phyloP scores from a whole-genome alignment of 1,140 invertebrate species.

The Eumaeus atala region DNA sequence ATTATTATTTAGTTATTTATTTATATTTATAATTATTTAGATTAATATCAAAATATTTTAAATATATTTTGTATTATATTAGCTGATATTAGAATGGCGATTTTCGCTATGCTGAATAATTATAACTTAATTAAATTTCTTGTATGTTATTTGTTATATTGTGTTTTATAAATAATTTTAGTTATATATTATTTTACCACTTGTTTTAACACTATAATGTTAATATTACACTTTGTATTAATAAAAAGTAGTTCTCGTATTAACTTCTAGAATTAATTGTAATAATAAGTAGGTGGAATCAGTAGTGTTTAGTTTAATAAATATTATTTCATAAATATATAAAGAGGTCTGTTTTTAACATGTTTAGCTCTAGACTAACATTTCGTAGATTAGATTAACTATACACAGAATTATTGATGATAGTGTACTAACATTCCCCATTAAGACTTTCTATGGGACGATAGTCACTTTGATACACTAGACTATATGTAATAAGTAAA shows the following conservation, averaged over 20 bases:
- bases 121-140: conserved; percentile 35
- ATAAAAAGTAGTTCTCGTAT: conserved; percentile 52
- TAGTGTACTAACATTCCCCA: conserved; percentile 63
- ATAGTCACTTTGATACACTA: conserved; percentile 1
- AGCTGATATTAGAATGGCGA: conserved; percentile 37
- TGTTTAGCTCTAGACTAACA: conserved; percentile 73
- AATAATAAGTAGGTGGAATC: conserved; percentile 60
- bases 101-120: conserved; percentile 40
- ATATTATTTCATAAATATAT: conserved; percentile 69
- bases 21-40: conserved; percentile 43
- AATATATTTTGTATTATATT: conserved; percentile 39
- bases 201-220: conserved; percentile 41
- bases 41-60: conserved; percentile 31
- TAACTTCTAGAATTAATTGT: conserved; percentile 70
- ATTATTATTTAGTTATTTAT: conserved; percentile 42
- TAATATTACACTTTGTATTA: conserved; percentile 51
- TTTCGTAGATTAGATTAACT: conserved; percentile 71
- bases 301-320: conserved; percentile 68
- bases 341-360: conserved; percentile 72
- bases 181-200: conserved; percentile 14
- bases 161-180: conserved; percentile 28
- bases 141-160: conserved; percentile 52
- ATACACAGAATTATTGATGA: conserved; percentile 43
- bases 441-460: conserved; percentile 22
- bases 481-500: conserved; percentile 10